phyloP scores from a whole-genome alignment of 1,140 invertebrate species.

The Cyclargus thomasi region DNA sequence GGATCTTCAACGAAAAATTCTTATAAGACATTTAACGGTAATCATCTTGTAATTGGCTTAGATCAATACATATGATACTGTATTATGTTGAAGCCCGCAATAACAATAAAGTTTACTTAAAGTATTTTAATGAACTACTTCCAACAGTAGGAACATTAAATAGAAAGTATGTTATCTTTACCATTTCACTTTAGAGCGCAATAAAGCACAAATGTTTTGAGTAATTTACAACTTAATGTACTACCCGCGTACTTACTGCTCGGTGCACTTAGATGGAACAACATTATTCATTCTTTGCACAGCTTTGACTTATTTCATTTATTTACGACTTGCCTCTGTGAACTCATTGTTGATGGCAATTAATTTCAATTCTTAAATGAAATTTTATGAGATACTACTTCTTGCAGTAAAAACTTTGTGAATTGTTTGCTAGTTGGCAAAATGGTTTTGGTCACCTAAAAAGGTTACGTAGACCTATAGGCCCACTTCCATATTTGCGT shows the following conservation, averaged over 20 bases:
- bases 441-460: no score
- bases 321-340: neutral
- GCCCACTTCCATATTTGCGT: no score
- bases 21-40: no score
- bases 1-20: no score
- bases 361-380: neutral
- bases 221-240: constrained; percentile 3
- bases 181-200: neutral
- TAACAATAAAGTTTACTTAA: no score
- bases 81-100: no score
- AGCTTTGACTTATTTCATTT: neutral
- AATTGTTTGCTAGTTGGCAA: no score
- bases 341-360: neutral
- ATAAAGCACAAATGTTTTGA: constrained; percentile 3
- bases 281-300: neutral
- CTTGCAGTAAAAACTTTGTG: no score
- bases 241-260: neutral
- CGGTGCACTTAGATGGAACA: neutral
- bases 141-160: neutral
- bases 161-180: neutral
- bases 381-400: no score
- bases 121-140: neutral
- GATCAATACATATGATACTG: no score
- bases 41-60: no score
- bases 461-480: no score